Evolutionary conservation across 2,797 vertebrate species (phyloP), one percentile per base, ranked within the genome.

Genomic region (Muscicapa striata): DNA sequence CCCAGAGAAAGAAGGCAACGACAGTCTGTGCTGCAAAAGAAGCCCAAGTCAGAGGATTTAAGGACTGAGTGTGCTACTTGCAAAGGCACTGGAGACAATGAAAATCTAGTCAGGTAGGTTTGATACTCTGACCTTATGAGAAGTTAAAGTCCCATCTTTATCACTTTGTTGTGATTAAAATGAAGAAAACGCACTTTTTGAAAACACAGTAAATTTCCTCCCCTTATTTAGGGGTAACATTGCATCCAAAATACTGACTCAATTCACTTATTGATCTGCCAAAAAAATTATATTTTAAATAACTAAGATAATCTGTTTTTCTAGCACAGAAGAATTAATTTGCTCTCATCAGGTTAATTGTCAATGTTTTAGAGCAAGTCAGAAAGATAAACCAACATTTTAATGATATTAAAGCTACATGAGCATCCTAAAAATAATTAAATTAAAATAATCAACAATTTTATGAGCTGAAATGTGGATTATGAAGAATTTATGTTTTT

Each of bases 51-150:
- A 1, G 99, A 99, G 68, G 99, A 99, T 96, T 98, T 98, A 13
- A 98, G 99, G 93, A 99, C 99, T 21, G 99, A 99, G 94, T 99
- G 99, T 95, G 98, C 98, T 72, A 98, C 98, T 70, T 99, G 99
- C 97, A 99, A 99, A 97, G 98, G 99, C 63, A 99, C 98, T 7
- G 99, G 99, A n/a, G 99, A 99, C 98, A 99, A 99, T 91, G 99
- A 99, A 96, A 99, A 99, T 98, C 98, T 99, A 54, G 99, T 99
- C 97, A 99, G 99, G 99, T 99, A 98, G 94, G 98, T 87, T 55
- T 48, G 57, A 58, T 87, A 63, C 57, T 82, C 61, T 85, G 90
- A 95, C 93, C 67, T 97, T 97, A 82, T 49, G 88, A 96, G 94
- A 97, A 96, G 96, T 98, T 98, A 89, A 98, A 97, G 63, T 98